Percentiles rank a stretch among this genome's conserved stretches.
Conservation (phyloP, 2,797 vertebrate species). For the Muraenolepis orangiensis region DNA sequence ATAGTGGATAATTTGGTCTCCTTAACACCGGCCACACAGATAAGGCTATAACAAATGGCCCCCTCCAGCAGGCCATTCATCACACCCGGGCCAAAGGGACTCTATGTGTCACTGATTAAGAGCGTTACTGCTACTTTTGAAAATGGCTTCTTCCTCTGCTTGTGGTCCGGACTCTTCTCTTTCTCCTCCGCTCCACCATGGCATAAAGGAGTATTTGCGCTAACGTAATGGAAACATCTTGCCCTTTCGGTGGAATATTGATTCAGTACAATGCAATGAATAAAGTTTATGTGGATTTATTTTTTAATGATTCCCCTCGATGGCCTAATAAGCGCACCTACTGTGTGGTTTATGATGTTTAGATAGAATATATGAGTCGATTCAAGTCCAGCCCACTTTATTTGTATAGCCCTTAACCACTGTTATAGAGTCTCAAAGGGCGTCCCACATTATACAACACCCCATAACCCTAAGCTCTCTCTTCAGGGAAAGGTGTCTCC, state of each 20-base stretch:
- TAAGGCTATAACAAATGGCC: constrained; percentile 63
- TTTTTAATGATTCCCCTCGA: background rate
- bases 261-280: background rate
- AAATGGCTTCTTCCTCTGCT: constrained; percentile 27
- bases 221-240: background rate
- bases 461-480: background rate
- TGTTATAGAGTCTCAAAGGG: background rate
- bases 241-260: background rate
- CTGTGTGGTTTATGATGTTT: background rate
- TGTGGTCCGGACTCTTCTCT: constrained; percentile 12
- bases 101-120: constrained; percentile 57
- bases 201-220: background rate
- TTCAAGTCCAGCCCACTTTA: background rate
- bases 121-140: constrained; percentile 33
- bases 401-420: background rate
- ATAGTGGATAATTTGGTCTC: constrained; percentile 57
- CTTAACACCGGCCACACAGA: constrained; percentile 49
- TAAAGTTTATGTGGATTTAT: background rate
- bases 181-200: constrained; percentile 16
- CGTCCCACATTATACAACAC: background rate
- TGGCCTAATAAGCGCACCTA: background rate
- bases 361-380: background rate
- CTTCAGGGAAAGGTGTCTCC: background rate
- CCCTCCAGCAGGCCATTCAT: constrained; percentile 51
- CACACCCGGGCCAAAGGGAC: constrained; percentile 43